Evolutionary conservation across 2,888 invertebrate genomes (phyloP).

Genomic region (Nudaria mundana): DNA sequence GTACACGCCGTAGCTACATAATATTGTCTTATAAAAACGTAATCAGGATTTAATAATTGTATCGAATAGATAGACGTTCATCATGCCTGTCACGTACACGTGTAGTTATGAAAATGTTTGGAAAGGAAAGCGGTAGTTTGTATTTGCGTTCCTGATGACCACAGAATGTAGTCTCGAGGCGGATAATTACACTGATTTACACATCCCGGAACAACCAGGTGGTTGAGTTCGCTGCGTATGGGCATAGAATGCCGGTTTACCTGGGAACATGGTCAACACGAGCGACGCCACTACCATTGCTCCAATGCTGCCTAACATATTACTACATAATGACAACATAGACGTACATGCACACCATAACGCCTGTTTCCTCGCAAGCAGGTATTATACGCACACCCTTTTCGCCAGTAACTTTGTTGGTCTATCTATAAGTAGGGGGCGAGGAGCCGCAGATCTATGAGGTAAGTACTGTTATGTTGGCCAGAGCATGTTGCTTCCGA

Average conservation of each 20-base stretch:
- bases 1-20: slow-evolving; percentile 22
- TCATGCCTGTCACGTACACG: slow-evolving; percentile 40
- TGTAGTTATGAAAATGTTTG: slow-evolving; percentile 50
- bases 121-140: slow-evolving; percentile 60
- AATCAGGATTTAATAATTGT: slow-evolving; percentile 39
- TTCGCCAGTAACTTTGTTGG: no score
- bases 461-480: no score
- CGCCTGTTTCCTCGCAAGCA: slow-evolving; percentile 50
- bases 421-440: no score
- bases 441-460: no score
- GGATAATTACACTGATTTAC: slow-evolving; percentile 56
- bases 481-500: no score
- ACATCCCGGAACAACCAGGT: slow-evolving; percentile 71
- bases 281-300: slow-evolving; percentile 12
- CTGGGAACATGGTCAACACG: slow-evolving; percentile 59
- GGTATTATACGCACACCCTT: no score
- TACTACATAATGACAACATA: slow-evolving; percentile 35
- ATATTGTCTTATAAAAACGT: slow-evolving; percentile 37
- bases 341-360: slow-evolving; percentile 46
- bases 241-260: slow-evolving; percentile 71
- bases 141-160: slow-evolving; percentile 58
- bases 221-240: slow-evolving; percentile 58
- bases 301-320: slow-evolving; percentile 35
- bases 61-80: slow-evolving; percentile 36
- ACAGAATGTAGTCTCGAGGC: slow-evolving; percentile 59